A percentile compares a stretch with the other conserved stretches of the same genome.
These are phyloP conservation scores for Sinocyclocheilus anophthalmus DNA, from an alignment of 2,113 vertebrate species.

Conservation along the genomic window DNA sequence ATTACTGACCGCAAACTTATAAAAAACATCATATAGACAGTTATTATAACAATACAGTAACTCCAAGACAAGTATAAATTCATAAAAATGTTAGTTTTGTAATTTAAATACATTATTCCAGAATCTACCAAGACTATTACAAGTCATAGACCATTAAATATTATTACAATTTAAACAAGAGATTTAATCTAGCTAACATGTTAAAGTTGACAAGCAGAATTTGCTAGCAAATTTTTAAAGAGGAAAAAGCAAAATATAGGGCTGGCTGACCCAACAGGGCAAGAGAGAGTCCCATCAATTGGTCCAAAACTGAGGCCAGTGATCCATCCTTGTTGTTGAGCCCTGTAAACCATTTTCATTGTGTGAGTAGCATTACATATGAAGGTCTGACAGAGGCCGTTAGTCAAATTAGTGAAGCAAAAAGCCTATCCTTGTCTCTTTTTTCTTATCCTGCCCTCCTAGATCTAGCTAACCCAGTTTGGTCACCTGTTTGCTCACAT, in stretches of 20 bases:
- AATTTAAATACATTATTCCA: not conserved
- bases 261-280: not conserved
- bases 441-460: constrained; percentile 38
- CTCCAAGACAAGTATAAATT: not conserved
- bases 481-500: constrained; percentile 42
- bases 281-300: not conserved
- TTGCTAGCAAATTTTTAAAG: not conserved
- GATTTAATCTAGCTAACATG: not conserved
- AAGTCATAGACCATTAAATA: not conserved
- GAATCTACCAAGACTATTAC: not conserved
- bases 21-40: not conserved
- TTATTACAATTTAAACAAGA: no score
- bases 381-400: not conserved
- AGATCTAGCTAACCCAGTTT: constrained; percentile 23
- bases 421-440: not conserved
- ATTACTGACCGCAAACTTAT: not conserved
- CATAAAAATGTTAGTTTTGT: no score
- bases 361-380: not conserved
- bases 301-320: not conserved
- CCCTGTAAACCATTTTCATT: not conserved
- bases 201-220: not conserved
- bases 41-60: not conserved
- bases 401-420: constrained; percentile 36
- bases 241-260: not conserved
- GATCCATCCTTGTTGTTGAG: constrained; percentile 16